Base-by-base conservation (phyloP, 2,113 vertebrate genomes). In the Tychaedon coryphoeus region DNA sequence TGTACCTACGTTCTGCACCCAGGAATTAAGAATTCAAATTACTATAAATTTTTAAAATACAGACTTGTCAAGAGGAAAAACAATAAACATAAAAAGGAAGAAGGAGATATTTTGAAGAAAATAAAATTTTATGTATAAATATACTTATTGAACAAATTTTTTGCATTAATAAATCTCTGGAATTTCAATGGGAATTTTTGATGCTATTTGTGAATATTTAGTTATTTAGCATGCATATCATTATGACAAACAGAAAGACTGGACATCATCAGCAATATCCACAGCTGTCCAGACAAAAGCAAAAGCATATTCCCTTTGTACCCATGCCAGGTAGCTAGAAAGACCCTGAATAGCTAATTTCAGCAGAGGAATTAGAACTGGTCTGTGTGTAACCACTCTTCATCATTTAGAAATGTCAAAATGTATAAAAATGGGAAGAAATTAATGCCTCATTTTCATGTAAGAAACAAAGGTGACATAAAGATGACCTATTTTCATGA, bases 281-380 rank as follows among this genome's bases (percentile, higher is more conserved):
- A 48, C 62, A 84, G 66, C 40, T 75, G 79, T 72, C 72, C 48
- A 77, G 48, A 74, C 36, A 86, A 83, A 93, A 83, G 60, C n/a
- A 74, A 56, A 53, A 77, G 26, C 13, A 14, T 84, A 26, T 56
- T 86, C 18, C 29, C 28, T 92, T 57, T 66, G 36, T 58, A 86
- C 43, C 19, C 43, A 17, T 80, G 75, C 47, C 86, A 90, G 43
- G 24, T 43, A 92, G 17, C 65, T 82, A 50, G 45, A 93, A 61
- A 93, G 16, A 48, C 17, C 13, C 7, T 69, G 62, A 72, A 79
- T 23, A 73, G 5, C 48, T 77, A 43, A 89, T 89, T 91, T 77
- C 38, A 77, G 33, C 34, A 74, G 20, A 73, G 8, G 14, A 77
- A 47, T 76, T 73, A 58, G 16, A 84, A 56, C 10, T 3, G 0